Evolutionary conservation across 2,888 invertebrate genomes (phyloP).

Genomic region (Rhagophthalmus giganteus): DNA sequence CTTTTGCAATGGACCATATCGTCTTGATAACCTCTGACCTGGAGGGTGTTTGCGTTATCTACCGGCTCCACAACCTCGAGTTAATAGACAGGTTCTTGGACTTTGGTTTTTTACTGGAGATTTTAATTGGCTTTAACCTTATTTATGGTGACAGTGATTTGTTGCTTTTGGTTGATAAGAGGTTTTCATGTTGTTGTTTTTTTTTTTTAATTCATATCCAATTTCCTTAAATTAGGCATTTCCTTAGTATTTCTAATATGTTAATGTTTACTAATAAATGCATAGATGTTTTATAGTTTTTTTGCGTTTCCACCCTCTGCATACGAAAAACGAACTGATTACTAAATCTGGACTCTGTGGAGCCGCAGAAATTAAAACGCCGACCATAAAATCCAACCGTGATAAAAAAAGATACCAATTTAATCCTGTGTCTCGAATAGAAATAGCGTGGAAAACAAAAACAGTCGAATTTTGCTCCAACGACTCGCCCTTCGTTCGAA

Average conservation of each 20-base stretch:
- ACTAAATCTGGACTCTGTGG: slow-evolving; percentile 27
- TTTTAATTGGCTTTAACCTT: slow-evolving; percentile 32
- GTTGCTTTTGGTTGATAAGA: slow-evolving; percentile 26
- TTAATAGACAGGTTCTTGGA: slow-evolving; percentile 35
- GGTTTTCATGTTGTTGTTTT: slow-evolving; percentile 5
- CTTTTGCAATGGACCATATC: slow-evolving; percentile 35
- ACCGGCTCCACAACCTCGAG: slow-evolving; percentile 34
- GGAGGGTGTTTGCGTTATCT: slow-evolving; percentile 33
- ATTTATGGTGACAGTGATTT: slow-evolving; percentile 33
- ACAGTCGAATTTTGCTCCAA: slow-evolving; percentile 19
- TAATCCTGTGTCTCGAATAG: slow-evolving; percentile 24
- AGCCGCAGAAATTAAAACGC: slow-evolving; percentile 30
- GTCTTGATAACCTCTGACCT: slow-evolving; percentile 38
- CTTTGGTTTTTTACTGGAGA: slow-evolving; percentile 29
- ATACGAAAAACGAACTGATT: slow-evolving; percentile 23
- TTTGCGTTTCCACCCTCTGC: neutral
- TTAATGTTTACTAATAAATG: slow-evolving; percentile 1
- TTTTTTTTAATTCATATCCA: slow-evolving; percentile 19
- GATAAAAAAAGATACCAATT: slow-evolving; percentile 30
- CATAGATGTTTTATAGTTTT: neutral
- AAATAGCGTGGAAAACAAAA: slow-evolving; percentile 23
- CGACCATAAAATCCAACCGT: slow-evolving; percentile 25
- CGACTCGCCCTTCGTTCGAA: slow-evolving; percentile 20
- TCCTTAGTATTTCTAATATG: neutral
- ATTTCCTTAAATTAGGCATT: slow-evolving; percentile 13